Percentiles rank a stretch among this genome's conserved stretches.
Evolutionary conservation across 2,113 vertebrate species (phyloP).

Genomic region (Pseudopodoces humilis): DNA sequence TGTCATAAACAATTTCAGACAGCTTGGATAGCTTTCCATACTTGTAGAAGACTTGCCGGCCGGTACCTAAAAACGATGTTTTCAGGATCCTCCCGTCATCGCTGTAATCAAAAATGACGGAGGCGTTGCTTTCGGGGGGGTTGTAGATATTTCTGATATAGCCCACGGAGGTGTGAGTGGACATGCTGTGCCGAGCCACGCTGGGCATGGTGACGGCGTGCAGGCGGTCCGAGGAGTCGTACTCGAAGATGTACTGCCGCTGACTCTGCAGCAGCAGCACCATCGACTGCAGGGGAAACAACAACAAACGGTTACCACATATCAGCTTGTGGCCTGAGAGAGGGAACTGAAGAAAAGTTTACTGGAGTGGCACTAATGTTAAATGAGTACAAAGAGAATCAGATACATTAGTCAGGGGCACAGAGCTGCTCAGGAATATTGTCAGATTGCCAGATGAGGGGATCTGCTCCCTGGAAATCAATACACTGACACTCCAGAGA

Average conservation of each 20-base stretch:
- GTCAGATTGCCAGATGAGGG: neutral
- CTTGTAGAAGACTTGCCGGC: slow-evolving; percentile 95
- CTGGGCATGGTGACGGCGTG: slow-evolving; percentile 97
- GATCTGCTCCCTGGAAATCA: neutral
- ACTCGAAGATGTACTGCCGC: slow-evolving; percentile 96
- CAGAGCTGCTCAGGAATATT: neutral
- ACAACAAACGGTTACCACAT: neutral
- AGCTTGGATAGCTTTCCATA: slow-evolving; percentile 96
- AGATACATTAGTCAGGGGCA: neutral
- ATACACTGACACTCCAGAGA: neutral
- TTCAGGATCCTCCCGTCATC: slow-evolving; percentile 93
- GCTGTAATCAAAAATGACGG: slow-evolving; percentile 93
- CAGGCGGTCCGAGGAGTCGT: slow-evolving; percentile 89
- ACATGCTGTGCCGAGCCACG: slow-evolving; percentile 96
- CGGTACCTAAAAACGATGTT: slow-evolving; percentile 88
- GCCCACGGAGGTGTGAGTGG: slow-evolving; percentile 93
- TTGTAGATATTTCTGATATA: slow-evolving; percentile 98
- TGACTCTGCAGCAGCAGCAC: slow-evolving; percentile 97
- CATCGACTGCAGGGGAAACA: slow-evolving; percentile 84
- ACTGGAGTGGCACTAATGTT: neutral
- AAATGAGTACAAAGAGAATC: neutral
- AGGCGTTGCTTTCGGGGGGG: slow-evolving; percentile 96
- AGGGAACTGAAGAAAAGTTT: neutral
- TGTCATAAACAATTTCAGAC: slow-evolving; percentile 94
- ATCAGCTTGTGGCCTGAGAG: neutral